Conservation (phyloP, 2,888 invertebrate genomes). For the Harpalus rubripes region DNA sequence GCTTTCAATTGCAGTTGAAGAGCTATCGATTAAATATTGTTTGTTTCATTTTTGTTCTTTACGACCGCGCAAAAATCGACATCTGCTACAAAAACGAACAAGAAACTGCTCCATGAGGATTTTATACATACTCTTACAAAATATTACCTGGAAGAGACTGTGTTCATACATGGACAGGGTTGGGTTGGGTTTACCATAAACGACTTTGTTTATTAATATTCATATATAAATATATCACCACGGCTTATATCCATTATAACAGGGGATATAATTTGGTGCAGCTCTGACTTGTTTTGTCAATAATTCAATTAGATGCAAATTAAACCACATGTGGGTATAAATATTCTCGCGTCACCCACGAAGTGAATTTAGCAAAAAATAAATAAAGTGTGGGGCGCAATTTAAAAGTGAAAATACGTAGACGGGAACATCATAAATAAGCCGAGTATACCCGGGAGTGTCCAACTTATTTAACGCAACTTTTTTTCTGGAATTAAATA, state of each 20-base stretch:
- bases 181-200: no score
- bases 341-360: slow-evolving; percentile 1
- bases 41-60: slow-evolving; percentile 24
- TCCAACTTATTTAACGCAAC: slow-evolving; percentile 37
- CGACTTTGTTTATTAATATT: no score
- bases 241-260: no score
- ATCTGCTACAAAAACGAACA: slow-evolving; percentile 1
- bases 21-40: slow-evolving; percentile 22
- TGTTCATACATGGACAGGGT: no score
- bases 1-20: slow-evolving; percentile 32
- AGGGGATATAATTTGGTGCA: no score
- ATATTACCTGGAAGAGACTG: not conserved
- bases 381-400: slow-evolving; percentile 22
- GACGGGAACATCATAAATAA: slow-evolving; percentile 28
- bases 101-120: not conserved
- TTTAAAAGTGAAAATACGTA: slow-evolving; percentile 42
- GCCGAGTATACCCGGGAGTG: not conserved
- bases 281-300: no score
- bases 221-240: no score
- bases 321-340: not conserved
- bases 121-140: not conserved
- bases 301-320: no score
- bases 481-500: slow-evolving; percentile 38
- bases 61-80: slow-evolving; percentile 15
- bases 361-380: slow-evolving; percentile 35